phyloP scores from a whole-genome alignment of 2,888 invertebrate genomes.

The Noctua janthe region DNA sequence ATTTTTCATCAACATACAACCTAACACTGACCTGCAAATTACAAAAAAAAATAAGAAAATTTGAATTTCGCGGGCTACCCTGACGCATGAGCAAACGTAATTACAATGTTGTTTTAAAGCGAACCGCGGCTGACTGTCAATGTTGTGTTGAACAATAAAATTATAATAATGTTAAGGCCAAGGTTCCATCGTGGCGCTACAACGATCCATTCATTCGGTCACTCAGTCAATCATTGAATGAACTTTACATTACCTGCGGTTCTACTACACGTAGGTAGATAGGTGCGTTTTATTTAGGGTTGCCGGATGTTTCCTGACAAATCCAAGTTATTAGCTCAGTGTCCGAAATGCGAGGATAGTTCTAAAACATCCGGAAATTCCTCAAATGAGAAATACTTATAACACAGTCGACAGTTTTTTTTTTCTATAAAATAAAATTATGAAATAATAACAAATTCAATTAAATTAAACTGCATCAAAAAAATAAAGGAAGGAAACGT shows the following conservation, averaged over 20 bases:
- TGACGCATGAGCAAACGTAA: not conserved
- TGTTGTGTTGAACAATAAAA: conserved; percentile 65
- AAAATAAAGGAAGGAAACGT: not conserved
- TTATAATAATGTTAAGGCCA: conserved; percentile 87
- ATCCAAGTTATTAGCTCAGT: not conserved
- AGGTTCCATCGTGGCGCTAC: conserved; percentile 73
- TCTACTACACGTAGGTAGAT: not conserved
- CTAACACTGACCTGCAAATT: not conserved
- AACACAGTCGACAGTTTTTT: not conserved
- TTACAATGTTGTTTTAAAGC: conserved; percentile 40
- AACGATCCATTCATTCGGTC: conserved; percentile 70
- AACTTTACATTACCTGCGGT: not conserved
- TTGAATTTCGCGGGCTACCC: too few species aligned
- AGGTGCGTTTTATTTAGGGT: not conserved
- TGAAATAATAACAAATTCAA: not conserved
- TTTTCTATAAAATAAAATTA: not conserved
- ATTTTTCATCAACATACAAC: too few species aligned
- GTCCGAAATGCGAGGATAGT: not conserved
- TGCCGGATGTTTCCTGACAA: not conserved
- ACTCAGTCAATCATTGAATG: conserved; percentile 63
- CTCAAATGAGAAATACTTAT: not conserved
- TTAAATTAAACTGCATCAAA: not conserved
- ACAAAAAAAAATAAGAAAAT: too few species aligned
- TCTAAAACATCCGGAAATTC: not conserved
- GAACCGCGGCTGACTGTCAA: conserved; percentile 40